Conservation (phyloP, 2,113 vertebrate genomes). For the Solea solea region DNA sequence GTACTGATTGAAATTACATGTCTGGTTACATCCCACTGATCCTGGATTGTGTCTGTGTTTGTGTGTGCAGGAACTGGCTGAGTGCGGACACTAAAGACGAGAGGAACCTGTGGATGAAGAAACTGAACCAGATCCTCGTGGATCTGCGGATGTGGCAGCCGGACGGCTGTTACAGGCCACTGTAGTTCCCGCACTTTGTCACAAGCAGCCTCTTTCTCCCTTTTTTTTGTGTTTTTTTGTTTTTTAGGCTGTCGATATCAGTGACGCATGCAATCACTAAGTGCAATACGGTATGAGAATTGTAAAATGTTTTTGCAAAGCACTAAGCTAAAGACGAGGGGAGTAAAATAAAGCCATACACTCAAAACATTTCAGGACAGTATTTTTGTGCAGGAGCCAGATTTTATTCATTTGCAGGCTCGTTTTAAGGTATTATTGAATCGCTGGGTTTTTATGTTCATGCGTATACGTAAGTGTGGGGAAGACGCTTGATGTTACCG, state of each 20-base stretch:
- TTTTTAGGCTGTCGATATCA: slow-evolving; percentile 19
- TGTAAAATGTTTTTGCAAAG: slow-evolving; percentile 40
- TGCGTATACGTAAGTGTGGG: slow-evolving; percentile 9
- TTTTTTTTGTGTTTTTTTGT: neutral
- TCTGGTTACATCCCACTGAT: neutral
- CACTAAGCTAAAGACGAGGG: slow-evolving; percentile 10
- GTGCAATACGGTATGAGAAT: slow-evolving; percentile 74
- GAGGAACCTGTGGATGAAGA: slow-evolving; percentile 96
- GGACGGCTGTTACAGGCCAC: slow-evolving; percentile 87
- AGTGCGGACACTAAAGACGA: slow-evolving; percentile 98
- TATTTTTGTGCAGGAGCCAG: slow-evolving; percentile 42
- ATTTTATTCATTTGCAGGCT: slow-evolving; percentile 27
- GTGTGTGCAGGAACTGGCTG: slow-evolving; percentile 90
- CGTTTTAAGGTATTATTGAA: neutral
- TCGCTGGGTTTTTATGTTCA: slow-evolving; percentile 5
- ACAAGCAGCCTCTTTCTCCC: neutral
- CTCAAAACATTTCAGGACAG: slow-evolving; percentile 52
- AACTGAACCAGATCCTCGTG: slow-evolving; percentile 92
- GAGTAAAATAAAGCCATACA: slow-evolving; percentile 68
- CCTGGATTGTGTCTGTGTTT: neutral
- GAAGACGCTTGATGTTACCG: slow-evolving; percentile 12
- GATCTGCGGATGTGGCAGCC: slow-evolving; percentile 98
- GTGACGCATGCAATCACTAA: slow-evolving; percentile 43
- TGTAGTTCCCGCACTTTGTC: slow-evolving; percentile 61
- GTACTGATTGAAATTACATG: neutral